A percentile compares a stretch with the other conserved stretches of the same genome.
phyloP scores from a whole-genome alignment of 2,113 vertebrate genomes.

The Mobula birostris region DNA sequence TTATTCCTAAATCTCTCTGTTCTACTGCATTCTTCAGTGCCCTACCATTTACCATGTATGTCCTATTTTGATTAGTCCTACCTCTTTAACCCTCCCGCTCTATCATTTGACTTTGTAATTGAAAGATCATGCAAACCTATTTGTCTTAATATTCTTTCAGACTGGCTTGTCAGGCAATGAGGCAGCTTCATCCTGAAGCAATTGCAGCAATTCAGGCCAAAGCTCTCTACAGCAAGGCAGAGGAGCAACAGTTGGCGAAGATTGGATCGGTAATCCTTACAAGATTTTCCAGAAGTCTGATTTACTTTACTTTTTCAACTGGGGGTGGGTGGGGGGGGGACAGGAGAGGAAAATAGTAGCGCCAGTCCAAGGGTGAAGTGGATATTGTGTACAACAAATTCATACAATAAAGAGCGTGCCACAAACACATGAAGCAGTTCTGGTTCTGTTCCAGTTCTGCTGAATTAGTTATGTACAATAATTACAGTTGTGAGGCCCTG shows the following conservation, averaged over 20 bases:
- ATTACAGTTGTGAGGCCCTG: neutral
- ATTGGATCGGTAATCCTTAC: conserved; percentile 72
- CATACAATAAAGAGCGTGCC: neutral
- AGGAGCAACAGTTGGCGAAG: conserved; percentile 79
- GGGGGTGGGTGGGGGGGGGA: neutral
- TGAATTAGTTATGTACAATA: neutral
- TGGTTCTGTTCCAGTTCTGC: neutral
- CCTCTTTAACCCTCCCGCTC: neutral
- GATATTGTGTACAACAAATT: neutral
- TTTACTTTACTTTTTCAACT: neutral
- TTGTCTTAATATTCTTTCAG: conserved; percentile 48
- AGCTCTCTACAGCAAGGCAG: conserved; percentile 85
- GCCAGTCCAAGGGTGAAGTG: neutral
- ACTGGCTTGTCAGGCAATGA: conserved; percentile 89
- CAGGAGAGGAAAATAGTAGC: neutral
- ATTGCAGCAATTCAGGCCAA: conserved; percentile 92
- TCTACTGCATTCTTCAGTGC: too few species aligned
- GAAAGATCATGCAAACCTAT: neutral
- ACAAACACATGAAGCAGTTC: neutral
- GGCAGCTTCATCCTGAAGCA: conserved; percentile 89
- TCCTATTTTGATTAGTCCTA: too few species aligned
- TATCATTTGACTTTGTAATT: neutral
- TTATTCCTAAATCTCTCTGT: too few species aligned
- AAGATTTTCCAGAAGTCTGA: neutral
- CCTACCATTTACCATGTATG: too few species aligned